Percentiles rank a stretch among this genome's conserved stretches.
Evolutionary conservation across 2,797 vertebrate species (phyloP).

Genomic region (Aulostomus chinensis): DNA sequence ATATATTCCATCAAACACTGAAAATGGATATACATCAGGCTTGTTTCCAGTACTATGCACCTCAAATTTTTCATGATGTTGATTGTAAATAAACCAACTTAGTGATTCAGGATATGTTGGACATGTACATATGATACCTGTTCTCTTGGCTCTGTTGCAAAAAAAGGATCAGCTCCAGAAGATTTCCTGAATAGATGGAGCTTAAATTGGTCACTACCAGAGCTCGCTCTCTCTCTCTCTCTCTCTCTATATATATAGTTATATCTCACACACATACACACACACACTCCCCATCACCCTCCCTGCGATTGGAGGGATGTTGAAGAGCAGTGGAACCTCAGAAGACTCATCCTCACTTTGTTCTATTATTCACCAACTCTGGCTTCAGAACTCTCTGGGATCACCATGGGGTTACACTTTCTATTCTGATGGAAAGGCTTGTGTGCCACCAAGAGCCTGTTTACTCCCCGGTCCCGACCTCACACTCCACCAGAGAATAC

Average conservation of each 20-base stretch:
- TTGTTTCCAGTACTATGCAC: too few relatives aligned
- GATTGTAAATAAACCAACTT: too few relatives aligned
- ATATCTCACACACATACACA: not conserved
- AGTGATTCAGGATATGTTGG: too few relatives aligned
- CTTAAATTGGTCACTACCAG: constrained; percentile 12
- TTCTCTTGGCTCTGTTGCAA: too few relatives aligned
- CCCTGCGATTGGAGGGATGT: constrained; percentile 62
- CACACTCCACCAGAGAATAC: constrained; percentile 43
- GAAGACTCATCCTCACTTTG: constrained; percentile 83
- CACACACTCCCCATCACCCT: constrained; percentile 22
- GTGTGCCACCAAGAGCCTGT: constrained; percentile 61
- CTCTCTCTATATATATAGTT: not conserved
- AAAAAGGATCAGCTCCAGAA: not conserved
- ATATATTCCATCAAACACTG: too few relatives aligned
- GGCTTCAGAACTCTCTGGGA: constrained; percentile 81
- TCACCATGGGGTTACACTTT: constrained; percentile 69
- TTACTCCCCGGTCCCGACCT: constrained; percentile 58
- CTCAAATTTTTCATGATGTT: too few relatives aligned
- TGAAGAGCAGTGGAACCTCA: constrained; percentile 79
- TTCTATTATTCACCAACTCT: constrained; percentile 87
- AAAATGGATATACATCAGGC: too few relatives aligned
- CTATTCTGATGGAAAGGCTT: constrained; percentile 69
- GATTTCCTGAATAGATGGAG: not conserved
- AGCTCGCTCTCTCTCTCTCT: constrained; percentile 22
- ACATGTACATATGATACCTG: too few relatives aligned